A percentile compares a stretch with the other conserved stretches of the same genome.
phyloP scores from a whole-genome alignment of 2,797 vertebrate genomes.

The Microtus obscurus region DNA sequence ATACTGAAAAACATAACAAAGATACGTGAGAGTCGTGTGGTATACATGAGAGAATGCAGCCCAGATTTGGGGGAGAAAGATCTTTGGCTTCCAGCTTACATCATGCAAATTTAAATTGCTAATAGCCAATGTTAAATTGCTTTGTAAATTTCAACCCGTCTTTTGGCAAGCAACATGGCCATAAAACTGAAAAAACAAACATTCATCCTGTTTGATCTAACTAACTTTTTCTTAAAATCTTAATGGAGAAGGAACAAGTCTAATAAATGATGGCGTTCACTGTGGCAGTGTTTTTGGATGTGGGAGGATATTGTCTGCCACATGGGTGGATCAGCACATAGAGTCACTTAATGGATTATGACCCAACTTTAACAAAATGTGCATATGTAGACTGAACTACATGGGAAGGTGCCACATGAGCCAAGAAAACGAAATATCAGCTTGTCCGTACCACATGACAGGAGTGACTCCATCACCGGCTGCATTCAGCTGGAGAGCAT shows the following conservation, averaged over 20 bases:
- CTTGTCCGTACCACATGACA: not conserved
- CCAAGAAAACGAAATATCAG: not conserved
- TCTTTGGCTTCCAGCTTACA: not conserved
- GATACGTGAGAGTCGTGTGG: not conserved
- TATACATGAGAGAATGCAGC: not conserved
- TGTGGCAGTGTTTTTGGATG: not conserved
- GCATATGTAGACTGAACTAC: not conserved
- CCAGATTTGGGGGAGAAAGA: not conserved
- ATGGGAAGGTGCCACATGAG: not conserved
- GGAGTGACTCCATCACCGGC: not conserved
- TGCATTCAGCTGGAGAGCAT: not conserved
- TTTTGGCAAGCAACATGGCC: conserved; percentile 33
- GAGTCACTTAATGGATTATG: not conserved
- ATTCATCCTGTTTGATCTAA: not conserved
- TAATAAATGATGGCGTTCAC: not conserved
- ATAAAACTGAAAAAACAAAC: conserved; percentile 1
- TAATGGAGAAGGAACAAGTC: not conserved
- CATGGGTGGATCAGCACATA: conserved; percentile 15
- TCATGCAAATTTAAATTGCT: not conserved
- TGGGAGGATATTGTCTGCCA: not conserved
- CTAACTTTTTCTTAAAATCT: conserved; percentile 35
- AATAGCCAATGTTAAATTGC: not conserved
- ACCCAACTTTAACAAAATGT: conserved; percentile 14
- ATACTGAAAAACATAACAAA: not conserved
- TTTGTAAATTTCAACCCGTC: conserved; percentile 31